These are phyloP conservation scores for Sandelia bainsii DNA, from an alignment of 2,797 vertebrate genomes.

Conservation along the genomic window DNA sequence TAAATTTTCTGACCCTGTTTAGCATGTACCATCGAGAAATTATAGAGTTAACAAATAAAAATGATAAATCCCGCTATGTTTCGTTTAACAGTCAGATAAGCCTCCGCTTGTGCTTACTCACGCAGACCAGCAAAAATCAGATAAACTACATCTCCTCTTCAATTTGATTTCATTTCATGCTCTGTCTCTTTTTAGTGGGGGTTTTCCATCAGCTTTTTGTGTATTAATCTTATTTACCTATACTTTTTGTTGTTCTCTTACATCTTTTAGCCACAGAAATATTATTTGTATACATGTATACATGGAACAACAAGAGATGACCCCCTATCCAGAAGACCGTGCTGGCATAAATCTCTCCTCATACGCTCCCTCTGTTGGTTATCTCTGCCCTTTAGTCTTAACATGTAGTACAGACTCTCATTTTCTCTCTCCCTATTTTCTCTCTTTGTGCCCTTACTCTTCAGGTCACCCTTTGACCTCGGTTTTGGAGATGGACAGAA, in stretches of 20 bases:
- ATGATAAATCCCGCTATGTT: constrained; percentile 61
- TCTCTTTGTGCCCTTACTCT: constrained; percentile 23
- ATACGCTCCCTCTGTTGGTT: neutral
- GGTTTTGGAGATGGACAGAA: constrained; percentile 56
- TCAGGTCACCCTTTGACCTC: constrained; percentile 53
- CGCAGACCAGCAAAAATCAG: constrained; percentile 56
- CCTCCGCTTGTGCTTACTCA: constrained; percentile 59
- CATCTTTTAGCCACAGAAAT: neutral
- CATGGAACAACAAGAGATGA: constrained; percentile 7
- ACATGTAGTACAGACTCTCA: constrained; percentile 18
- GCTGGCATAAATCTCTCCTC: neutral
- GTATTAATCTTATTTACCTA: constrained; percentile 52
- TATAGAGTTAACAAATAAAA: constrained; percentile 62
- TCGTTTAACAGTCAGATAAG: constrained; percentile 65
- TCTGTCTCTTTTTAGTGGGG: constrained; percentile 41
- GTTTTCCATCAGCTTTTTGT: constrained; percentile 53
- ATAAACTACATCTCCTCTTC: constrained; percentile 45
- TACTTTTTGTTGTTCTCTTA: neutral
- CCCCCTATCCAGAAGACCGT: constrained; percentile 5
- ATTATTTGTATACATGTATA: constrained; percentile 3
- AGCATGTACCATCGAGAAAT: constrained; percentile 51
- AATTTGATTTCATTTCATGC: constrained; percentile 68
- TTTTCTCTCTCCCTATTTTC: constrained; percentile 32
- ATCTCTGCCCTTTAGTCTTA: constrained; percentile 15
- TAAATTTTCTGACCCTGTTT: constrained; percentile 43